A percentile compares a stretch with the other conserved stretches of the same genome.
These are phyloP conservation scores for Phoxinus dragarum DNA, from an alignment of 2,797 vertebrate genomes.

Conservation along the genomic window DNA sequence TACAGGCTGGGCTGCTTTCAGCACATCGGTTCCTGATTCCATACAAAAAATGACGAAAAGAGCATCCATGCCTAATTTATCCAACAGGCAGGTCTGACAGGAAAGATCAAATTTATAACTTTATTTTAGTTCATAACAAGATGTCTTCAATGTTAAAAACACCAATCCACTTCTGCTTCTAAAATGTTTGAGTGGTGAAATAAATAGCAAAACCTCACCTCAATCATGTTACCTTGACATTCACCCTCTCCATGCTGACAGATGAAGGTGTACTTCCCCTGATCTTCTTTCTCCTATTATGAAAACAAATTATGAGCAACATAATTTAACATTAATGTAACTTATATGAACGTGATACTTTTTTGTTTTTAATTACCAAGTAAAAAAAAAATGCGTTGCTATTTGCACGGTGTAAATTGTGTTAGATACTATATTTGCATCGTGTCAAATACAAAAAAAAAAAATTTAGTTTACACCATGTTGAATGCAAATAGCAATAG, in stretches of 20 bases:
- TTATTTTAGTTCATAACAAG: not conserved
- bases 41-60: conserved; percentile 83
- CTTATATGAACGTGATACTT: not conserved
- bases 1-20: conserved; percentile 72
- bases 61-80: conserved; percentile 53
- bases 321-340: not conserved
- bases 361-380: not conserved
- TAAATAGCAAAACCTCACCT: conserved; percentile 77
- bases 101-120: not conserved
- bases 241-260: conserved; percentile 91
- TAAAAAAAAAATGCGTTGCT: not conserved
- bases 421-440: not conserved
- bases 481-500: not conserved
- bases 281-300: conserved; percentile 79
- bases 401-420: not conserved
- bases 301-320: not conserved
- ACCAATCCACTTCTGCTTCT: not conserved
- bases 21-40: conserved; percentile 75
- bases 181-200: not conserved
- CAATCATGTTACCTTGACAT: conserved; percentile 91
- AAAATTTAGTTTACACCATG: not conserved
- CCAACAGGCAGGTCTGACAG: conserved; percentile 83
- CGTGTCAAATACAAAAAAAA: not conserved
- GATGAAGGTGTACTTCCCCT: conserved; percentile 75
- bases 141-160: not conserved